A percentile compares a stretch with the other conserved stretches of the same genome.
Evolutionary conservation across 2,888 invertebrate species (phyloP).

Genomic region (Amblyjoppa proteus): DNA sequence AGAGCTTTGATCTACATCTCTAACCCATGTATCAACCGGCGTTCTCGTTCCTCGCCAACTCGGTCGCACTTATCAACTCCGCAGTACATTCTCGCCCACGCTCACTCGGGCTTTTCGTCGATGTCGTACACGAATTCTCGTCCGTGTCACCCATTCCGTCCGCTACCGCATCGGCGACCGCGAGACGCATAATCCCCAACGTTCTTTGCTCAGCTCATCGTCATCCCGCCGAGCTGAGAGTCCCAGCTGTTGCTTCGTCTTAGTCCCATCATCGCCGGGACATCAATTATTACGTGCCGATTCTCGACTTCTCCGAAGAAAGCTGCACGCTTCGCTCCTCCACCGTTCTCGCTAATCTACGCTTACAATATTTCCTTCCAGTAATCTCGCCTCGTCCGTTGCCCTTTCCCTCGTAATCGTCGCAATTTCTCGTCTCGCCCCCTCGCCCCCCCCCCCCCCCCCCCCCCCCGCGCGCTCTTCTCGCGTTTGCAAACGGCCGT

Average conservation of each 20-base stretch:
- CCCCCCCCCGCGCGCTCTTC: background rate
- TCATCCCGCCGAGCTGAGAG: too few relatives aligned
- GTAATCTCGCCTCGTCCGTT: constrained; percentile 3
- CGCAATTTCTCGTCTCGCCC: constrained; percentile 42
- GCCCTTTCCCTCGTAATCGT: constrained; percentile 48
- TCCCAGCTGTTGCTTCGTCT: too few relatives aligned
- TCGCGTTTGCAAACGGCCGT: background rate
- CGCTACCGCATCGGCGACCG: background rate
- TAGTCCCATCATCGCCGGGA: too few relatives aligned
- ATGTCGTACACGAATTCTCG: constrained; percentile 35
- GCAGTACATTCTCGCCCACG: constrained; percentile 15
- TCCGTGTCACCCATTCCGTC: constrained; percentile 21
- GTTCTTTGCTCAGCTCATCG: too few relatives aligned
- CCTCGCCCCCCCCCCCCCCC: too few relatives aligned
- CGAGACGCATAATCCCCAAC: background rate
- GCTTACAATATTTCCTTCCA: background rate
- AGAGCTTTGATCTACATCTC: constrained; percentile 36
- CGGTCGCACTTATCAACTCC: constrained; percentile 33
- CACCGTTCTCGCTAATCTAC: background rate
- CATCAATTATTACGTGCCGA: background rate
- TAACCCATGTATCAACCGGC: constrained; percentile 37
- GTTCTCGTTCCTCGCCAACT: constrained; percentile 43
- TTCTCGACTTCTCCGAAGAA: background rate
- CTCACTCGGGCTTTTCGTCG: constrained; percentile 10
- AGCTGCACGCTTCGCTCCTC: background rate